These are phyloP conservation scores for Gallinago solitaria DNA, from an alignment of 2,797 vertebrate genomes.

Conservation along the genomic window DNA sequence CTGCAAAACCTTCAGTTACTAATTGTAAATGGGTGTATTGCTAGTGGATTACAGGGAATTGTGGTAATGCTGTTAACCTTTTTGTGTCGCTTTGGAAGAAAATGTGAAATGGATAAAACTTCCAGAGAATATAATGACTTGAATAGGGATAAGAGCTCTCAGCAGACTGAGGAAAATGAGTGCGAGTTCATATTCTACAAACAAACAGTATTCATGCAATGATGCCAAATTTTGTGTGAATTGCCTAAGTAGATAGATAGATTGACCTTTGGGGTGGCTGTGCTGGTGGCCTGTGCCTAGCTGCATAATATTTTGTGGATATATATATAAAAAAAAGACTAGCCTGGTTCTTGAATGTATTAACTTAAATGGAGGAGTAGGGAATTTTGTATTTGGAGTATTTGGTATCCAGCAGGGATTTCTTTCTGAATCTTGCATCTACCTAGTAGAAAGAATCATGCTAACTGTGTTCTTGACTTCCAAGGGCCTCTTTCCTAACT, in stretches of 20 bases:
- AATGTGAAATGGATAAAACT: neutral
- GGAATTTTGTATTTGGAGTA: too few species aligned
- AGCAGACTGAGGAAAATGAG: neutral
- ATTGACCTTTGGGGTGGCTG: neutral
- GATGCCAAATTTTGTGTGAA: neutral
- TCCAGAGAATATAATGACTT: neutral
- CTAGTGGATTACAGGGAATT: neutral
- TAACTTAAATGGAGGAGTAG: neutral
- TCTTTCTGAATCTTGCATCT: neutral
- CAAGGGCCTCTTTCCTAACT: neutral
- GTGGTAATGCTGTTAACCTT: neutral
- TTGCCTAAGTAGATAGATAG: neutral
- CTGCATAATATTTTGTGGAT: neutral
- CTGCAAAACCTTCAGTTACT: neutral
- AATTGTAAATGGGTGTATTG: neutral
- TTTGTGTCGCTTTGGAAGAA: neutral
- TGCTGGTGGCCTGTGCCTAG: neutral
- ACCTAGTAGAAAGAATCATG: neutral
- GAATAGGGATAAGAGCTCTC: neutral
- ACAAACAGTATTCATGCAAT: neutral
- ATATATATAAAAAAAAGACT: too few species aligned
- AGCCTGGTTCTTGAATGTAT: neutral
- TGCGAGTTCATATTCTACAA: neutral
- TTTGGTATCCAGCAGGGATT: neutral
- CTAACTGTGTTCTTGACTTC: neutral